Base-by-base conservation (phyloP, 92 coral and sea anemone genomes). In the Meandrina meandrites region DNA sequence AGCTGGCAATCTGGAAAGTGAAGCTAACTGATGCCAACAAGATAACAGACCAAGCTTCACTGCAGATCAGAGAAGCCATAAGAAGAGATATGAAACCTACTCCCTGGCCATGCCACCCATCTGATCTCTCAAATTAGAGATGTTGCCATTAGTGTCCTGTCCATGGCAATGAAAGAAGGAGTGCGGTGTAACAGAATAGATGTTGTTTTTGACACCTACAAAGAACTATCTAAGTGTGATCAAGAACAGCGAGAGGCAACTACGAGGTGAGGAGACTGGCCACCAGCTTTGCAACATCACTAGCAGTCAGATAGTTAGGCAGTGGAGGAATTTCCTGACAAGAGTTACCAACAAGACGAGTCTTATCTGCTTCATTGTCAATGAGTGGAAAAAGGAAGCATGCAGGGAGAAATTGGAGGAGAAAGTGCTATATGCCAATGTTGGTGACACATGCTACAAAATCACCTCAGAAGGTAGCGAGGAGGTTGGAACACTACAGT, bases 141-240 rank as follows among this genome's bases (percentile, higher is more conserved):
- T 75, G 91, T 88, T 72, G 87, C 91, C 15, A 40, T 34, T 40
- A 79, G n/a, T 77, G 78, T 90, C 67, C 70, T 86, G 36, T 73
- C 78, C n/a, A 90, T 75, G 90, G 92, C 81, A 62, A 37, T 75
- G 84, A 79, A 71, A 32, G 81, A 90, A 37, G 90, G 86, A 12
- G 81, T 58, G 75, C 45, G 50, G 70, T 53, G 90, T 68, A 82
- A 80, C 78, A 90, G 90, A 77, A 74, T 86, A 50, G 92, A 86
- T 35, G 86, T 79, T 11, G 90, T 90, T 73, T 90, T 90, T 86
- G 90, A 90, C 79, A 81, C 87, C 32, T 87, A 82, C 88, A 81
- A 74, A 17, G 87, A 87, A 67, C 69, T 40, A 47, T 87, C 93
- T 31, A 87, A n/a, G n/a, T n/a, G n/a, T n/a, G n/a, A n/a, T 91